Base-by-base conservation (phyloP, 1,140 invertebrate species). In the Choristoneura fumiferana region DNA sequence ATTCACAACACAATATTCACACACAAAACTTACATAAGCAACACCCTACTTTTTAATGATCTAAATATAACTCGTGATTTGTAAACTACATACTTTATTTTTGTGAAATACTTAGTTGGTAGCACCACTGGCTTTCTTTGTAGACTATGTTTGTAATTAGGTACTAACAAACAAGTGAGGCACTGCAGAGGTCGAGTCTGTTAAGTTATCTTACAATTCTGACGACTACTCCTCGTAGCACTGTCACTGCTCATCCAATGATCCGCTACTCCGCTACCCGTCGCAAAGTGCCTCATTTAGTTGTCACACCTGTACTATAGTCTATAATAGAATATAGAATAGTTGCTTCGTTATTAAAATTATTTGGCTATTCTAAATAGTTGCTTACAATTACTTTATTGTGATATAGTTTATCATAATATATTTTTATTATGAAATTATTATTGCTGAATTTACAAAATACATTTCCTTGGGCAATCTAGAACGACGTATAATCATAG, bases 1-100 rank as follows among this genome's bases (percentile, higher is more conserved):
- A 70, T 66, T 76, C 62, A 71, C 69, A 76, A 77, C 65, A 67
- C 69, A 73, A 67, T 72, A 67, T 75, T 70, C 68, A 81, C 71
- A 76, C 73, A 76, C 70, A 78, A 71, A 69, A 69, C 64, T 69
- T 73, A 66, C 33, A 73, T 58, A 76, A 69, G 64, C 63, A 71
- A 75, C 65, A 69, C 49, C 39, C 62, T 76, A 76, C 53, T 60
- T 60, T 58, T 29, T 29, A 29, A 29, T 49, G 18, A 8, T 18
- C 12, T 22, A 12, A 49, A 49, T 49, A 12, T 12, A 45, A 45
- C 17, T 29, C 9, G 17, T 43, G 2, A n/a, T 49, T 12, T 22
- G 12, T 22, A 43, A 10, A 17, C 15, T 49, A 29, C 6, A 2
- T 49, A 49, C 4, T 22, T 33, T 33, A 29, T n/a, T 49, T 49